These are phyloP conservation scores for Parapristionchus giblindavisi DNA, from an alignment of 2,888 invertebrate genomes.

Conservation along the genomic window DNA sequence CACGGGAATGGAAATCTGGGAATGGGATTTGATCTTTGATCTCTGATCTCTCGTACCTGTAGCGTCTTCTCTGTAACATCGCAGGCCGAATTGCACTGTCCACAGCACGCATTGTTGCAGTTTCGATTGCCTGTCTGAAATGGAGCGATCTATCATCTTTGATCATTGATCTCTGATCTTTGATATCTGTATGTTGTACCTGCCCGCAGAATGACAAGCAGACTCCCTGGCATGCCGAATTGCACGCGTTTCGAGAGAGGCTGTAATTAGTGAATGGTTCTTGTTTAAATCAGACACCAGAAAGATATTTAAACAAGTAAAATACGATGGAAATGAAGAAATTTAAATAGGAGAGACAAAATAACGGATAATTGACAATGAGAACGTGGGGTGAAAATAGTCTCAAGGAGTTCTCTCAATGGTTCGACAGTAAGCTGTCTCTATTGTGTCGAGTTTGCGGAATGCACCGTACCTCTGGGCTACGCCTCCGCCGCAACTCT, in stretches of 20 bases:
- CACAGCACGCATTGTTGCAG: slow-evolving; percentile 37
- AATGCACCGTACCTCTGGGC: slow-evolving; percentile 22
- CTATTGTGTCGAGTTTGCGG: no score
- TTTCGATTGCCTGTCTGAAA: slow-evolving; percentile 35
- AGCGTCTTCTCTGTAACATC: slow-evolving; percentile 35
- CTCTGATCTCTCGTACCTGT: slow-evolving; percentile 24
- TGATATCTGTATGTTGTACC: slow-evolving; percentile 12
- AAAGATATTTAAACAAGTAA: no score
- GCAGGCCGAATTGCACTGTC: slow-evolving; percentile 32
- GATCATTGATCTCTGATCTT: neutral
- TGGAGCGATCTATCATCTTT: slow-evolving; percentile 5
- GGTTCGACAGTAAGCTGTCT: no score
- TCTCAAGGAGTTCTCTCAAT: no score
- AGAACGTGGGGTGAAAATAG: no score
- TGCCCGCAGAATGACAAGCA: slow-evolving; percentile 28
- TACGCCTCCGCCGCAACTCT: slow-evolving; percentile 35
- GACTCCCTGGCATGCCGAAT: slow-evolving; percentile 37
- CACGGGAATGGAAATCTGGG: slow-evolving; percentile 28
- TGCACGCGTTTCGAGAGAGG: slow-evolving; percentile 34
- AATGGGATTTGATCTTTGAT: no score
- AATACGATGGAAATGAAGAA: neutral
- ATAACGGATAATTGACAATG: no score
- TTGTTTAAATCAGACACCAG: no score
- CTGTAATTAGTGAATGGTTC: slow-evolving; percentile 2
- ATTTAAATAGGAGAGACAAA: no score